Conservation (phyloP, 2,113 vertebrate genomes). For the Myotis brandtii region DNA sequence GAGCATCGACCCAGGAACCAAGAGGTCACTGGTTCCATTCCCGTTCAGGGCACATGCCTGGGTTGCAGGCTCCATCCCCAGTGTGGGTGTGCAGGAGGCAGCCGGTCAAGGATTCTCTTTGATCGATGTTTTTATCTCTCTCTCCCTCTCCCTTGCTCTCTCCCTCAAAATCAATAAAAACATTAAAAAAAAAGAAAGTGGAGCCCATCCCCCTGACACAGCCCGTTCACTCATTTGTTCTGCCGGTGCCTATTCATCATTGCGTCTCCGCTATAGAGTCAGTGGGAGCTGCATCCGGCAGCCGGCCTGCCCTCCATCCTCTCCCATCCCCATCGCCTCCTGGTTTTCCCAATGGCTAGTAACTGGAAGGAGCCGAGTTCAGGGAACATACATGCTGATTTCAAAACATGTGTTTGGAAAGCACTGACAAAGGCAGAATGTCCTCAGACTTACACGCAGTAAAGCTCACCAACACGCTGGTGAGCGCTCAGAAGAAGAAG, state of each 20-base stretch:
- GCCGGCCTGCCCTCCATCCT: not conserved
- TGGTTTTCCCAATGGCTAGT: not conserved
- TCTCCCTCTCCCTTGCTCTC: not conserved
- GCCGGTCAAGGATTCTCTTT: too few relatives aligned
- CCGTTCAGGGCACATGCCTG: too few relatives aligned
- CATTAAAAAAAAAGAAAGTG: not conserved
- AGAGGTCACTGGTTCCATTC: too few relatives aligned
- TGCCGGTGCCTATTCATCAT: not conserved
- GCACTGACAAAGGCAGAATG: not conserved
- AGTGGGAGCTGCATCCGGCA: fast-evolving
- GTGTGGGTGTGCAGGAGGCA: too few relatives aligned
- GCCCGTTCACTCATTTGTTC: not conserved
- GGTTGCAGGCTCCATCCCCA: too few relatives aligned
- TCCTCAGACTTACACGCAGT: not conserved
- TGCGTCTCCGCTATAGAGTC: fast-evolving
- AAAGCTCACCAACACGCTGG: not conserved
- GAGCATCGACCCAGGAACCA: too few relatives aligned
- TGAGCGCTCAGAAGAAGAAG: not conserved
- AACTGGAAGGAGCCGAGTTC: not conserved
- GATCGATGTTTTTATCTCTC: too few relatives aligned
- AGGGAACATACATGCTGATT: not conserved
- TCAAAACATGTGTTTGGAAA: not conserved
- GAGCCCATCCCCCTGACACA: fast-evolving
- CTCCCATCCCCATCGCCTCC: too few relatives aligned
- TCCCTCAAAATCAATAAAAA: not conserved